Base-by-base conservation (phyloP, 2,888 invertebrate species). In the Hesperia comma region DNA sequence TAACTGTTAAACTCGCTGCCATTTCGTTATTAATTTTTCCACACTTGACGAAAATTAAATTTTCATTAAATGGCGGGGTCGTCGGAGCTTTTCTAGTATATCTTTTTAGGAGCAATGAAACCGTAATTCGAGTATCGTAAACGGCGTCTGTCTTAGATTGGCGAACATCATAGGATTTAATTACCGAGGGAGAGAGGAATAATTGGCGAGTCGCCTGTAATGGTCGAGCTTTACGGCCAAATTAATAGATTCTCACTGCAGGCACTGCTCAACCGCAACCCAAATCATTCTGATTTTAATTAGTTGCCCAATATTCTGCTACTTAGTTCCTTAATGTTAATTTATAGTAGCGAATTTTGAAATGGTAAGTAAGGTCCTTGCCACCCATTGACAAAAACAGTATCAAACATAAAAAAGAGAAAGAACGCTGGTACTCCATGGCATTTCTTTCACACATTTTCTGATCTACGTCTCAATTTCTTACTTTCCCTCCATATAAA, bases 91-190 rank as follows among this genome's bases (percentile, higher is more conserved):
- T 73, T 74, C 63, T 68, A 70, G 49, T 82, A 80, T 80, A 83
- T 85, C 78, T 86, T 79, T 88, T 89, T 85, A 87, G 82, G 82
- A 83, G 79, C 84, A 85, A 90, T 89, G 83, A 90, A 90, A 86
- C 81, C 74, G 85, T 86, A 85, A 89, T 88, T 86, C 82, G 83
- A 84, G 84, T 87, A 89, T 88, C 90, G 85, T 88, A 87, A 90
- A 88, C 79, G 87, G 79, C 79, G 88, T 81, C 87, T 86, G 88
- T 86, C 89, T 90, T 85, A 87, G 86, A 89, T 87, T 86, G 87
- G 88, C 77, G 88, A 86, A 86, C 86, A 87, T 86, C 88, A 88
- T 86, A 86, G 86, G 88, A 86, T 91, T 92, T 91, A 90, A 91
- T 92, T 90, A 87, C 85, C 77, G 79, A 79, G 86, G 88, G 89